A percentile compares a stretch with the other conserved stretches of the same genome.
Conservation (phyloP, 2,113 vertebrate species). For the Corydoras sp. region DNA sequence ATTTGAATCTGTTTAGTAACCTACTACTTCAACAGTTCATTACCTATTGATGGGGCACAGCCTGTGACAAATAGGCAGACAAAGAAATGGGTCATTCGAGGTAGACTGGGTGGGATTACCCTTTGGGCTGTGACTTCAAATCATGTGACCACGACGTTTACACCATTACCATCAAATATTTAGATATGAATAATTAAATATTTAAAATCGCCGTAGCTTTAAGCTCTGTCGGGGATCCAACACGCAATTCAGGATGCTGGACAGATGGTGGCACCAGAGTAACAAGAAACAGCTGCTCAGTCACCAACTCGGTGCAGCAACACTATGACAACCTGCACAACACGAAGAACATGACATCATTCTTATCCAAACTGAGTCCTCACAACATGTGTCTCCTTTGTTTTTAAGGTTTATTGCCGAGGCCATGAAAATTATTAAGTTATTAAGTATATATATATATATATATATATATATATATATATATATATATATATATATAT, state of each 20-base stretch:
- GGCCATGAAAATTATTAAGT: too few relatives aligned
- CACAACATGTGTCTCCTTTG: neutral
- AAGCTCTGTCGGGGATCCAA: neutral
- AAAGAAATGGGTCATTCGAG: slow-evolving; percentile 43
- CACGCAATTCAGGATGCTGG: neutral
- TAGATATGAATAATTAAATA: slow-evolving; percentile 65
- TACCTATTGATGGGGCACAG: neutral
- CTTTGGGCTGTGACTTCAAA: slow-evolving; percentile 33
- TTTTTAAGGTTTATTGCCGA: neutral
- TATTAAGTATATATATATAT: too few relatives aligned
- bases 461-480: too few relatives aligned
- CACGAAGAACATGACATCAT: slow-evolving; percentile 36
- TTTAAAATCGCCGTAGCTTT: slow-evolving; percentile 45
- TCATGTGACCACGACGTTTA: slow-evolving; percentile 49
- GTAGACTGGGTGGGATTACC: slow-evolving; percentile 25
- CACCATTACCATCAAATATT: slow-evolving; percentile 67
- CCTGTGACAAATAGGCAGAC: slow-evolving; percentile 35
- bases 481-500: too few relatives aligned
- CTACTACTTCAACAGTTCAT: slow-evolving; percentile 12
- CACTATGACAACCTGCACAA: neutral
- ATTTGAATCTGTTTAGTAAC: neutral
- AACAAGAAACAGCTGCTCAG: slow-evolving; percentile 32
- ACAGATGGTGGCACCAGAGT: slow-evolving; percentile 65
- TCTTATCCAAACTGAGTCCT: slow-evolving; percentile 1
- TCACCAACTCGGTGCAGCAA: neutral